Conservation (phyloP, 2,888 invertebrate genomes). For the Orthosia cruda region DNA sequence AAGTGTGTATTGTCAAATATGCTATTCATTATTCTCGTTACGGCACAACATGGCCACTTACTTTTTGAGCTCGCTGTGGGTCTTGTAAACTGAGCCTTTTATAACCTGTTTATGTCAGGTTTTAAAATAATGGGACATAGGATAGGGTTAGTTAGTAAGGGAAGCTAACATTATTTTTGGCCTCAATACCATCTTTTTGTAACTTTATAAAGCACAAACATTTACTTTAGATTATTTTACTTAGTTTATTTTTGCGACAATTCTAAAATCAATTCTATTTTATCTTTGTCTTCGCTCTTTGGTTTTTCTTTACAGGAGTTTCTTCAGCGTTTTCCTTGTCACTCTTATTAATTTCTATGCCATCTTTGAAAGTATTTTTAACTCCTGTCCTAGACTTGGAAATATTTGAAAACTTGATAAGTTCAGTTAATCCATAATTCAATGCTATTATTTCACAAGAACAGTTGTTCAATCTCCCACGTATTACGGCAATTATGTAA, state of each 20-base stretch:
- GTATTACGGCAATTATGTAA: slow-evolving; percentile 18
- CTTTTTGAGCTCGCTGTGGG: slow-evolving; percentile 41
- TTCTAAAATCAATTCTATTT: neutral
- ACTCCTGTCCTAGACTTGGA: neutral
- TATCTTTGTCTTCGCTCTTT: neutral
- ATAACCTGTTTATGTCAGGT: slow-evolving; percentile 40
- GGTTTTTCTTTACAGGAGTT: neutral
- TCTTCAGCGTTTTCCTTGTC: neutral
- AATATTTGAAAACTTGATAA: neutral
- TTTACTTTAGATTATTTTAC: neutral
- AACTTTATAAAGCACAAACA: neutral
- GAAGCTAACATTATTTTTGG: neutral
- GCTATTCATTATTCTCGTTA: slow-evolving; percentile 63
- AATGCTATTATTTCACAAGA: neutral
- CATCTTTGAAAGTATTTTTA: neutral
- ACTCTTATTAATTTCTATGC: neutral
- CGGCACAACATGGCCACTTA: slow-evolving; percentile 54
- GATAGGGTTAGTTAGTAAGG: slow-evolving; percentile 28
- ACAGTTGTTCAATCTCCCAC: neutral
- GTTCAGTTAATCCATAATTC: neutral
- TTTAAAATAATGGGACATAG: slow-evolving; percentile 46
- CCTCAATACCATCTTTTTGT: neutral
- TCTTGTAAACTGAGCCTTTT: slow-evolving; percentile 49
- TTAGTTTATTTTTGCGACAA: slow-evolving; percentile 2
- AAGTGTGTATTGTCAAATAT: slow-evolving; percentile 62